These are phyloP conservation scores for Ormyrus rosae DNA, from an alignment of 2,888 invertebrate genomes.

Conservation along the genomic window DNA sequence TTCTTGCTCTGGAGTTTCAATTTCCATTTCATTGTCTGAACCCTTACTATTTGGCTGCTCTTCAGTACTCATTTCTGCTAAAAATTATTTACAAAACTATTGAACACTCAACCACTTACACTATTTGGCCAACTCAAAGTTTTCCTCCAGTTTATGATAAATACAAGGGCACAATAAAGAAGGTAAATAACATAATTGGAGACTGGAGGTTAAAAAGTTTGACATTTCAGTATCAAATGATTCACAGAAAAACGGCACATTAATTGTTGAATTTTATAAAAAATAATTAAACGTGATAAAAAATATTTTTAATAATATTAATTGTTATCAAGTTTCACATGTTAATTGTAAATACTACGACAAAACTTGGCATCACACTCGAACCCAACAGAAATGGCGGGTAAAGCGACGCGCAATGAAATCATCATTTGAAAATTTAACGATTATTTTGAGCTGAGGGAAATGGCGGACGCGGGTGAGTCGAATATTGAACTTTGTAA, in stretches of 20 bases:
- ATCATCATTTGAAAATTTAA: slow-evolving; percentile 53
- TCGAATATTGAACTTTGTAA: slow-evolving; percentile 37
- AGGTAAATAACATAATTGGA: slow-evolving; percentile 25
- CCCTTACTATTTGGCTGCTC: slow-evolving; percentile 48
- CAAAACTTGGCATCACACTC: slow-evolving; percentile 25
- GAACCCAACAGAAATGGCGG: slow-evolving; percentile 52
- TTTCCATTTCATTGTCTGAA: slow-evolving; percentile 58
- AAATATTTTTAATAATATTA: background rate
- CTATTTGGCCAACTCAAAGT: background rate
- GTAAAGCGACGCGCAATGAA: slow-evolving; percentile 51
- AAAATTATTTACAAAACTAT: slow-evolving; percentile 29
- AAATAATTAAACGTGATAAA: background rate
- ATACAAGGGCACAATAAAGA: slow-evolving; percentile 7
- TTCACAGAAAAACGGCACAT: background rate
- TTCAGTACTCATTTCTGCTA: slow-evolving; percentile 57
- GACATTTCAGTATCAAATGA: slow-evolving; percentile 25
- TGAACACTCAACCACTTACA: slow-evolving; percentile 19
- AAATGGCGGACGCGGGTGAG: slow-evolving; percentile 52
- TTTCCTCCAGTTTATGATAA: slow-evolving; percentile 3
- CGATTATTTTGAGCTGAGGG: slow-evolving; percentile 41
- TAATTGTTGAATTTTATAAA: background rate
- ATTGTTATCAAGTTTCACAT: slow-evolving; percentile 11
- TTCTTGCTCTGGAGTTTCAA: slow-evolving; percentile 45
- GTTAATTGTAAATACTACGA: slow-evolving; percentile 2
- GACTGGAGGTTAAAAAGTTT: slow-evolving; percentile 47